phyloP scores from a whole-genome alignment of 2,888 invertebrate species.

The Rhorus exstirpatorius region DNA sequence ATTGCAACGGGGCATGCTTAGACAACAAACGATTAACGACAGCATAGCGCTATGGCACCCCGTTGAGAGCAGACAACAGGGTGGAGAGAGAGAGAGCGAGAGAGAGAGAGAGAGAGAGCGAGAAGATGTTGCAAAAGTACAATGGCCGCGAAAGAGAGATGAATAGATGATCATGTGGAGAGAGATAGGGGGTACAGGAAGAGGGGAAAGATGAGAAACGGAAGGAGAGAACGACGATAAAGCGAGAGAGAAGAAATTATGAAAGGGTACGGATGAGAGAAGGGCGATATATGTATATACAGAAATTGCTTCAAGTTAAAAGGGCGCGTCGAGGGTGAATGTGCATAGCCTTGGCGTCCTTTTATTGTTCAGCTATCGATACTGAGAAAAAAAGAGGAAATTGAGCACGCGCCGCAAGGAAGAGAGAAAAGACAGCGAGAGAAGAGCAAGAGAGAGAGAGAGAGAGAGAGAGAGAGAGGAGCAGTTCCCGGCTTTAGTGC shows the following conservation, averaged over 20 bases:
- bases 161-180: not conserved
- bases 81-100: conserved; percentile 43
- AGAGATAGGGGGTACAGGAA: conserved; percentile 50
- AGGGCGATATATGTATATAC: conserved; percentile 11
- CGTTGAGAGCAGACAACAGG: conserved; percentile 73
- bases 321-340: not conserved
- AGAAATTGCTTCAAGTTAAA: conserved; percentile 12
- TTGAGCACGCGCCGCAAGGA: conserved; percentile 43
- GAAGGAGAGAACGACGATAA: conserved; percentile 51
- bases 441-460: conserved; percentile 18
- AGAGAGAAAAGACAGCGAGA: conserved; percentile 8
- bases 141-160: conserved; percentile 6
- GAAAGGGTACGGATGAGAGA: conserved; percentile 54
- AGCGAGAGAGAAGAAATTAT: conserved; percentile 39
- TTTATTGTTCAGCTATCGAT: conserved; percentile 6
- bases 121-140: conserved; percentile 53
- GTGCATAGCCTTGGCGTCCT: not conserved
- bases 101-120: conserved; percentile 72
- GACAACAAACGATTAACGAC: conserved; percentile 84
- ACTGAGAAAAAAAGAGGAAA: conserved; percentile 10
- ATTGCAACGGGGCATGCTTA: conserved; percentile 79
- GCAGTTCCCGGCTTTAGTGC: conserved; percentile 68
- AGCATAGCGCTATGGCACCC: conserved; percentile 66
- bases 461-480: conserved; percentile 27
- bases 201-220: conserved; percentile 62